Evolutionary conservation across 2,113 vertebrate genomes (phyloP), one percentile per base, ranked within the genome.

Genomic region (Megaceryle maxima): DNA sequence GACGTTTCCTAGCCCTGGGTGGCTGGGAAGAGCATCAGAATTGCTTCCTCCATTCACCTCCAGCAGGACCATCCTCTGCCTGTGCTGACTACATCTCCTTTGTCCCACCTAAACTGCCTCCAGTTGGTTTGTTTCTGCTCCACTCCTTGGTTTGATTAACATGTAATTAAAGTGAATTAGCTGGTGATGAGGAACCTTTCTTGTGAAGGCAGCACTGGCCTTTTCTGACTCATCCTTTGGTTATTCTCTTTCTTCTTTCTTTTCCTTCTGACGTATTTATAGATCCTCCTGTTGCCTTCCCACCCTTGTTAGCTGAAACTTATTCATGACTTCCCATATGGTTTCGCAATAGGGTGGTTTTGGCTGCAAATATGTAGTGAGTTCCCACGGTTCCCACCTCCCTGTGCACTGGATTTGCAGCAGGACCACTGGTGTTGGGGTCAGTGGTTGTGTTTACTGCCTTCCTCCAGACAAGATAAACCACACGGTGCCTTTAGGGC

Each of bases 51-150:
- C 6, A 3, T 48, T 88, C n/a, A 59, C n/a, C 13, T 78, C 74
- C 64, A n/a, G 3, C 0, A 0, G 53, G n/a, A 50, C 39, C 0
- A 0, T 64, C 20, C 72, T 64, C 48, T 2, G 5, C 29, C 46
- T 69, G 3, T 55, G 60, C 69, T 44, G 33, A 63, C 31, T 70
- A 33, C 22, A 21, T 21, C 37, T 69, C 37, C n/a, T 90, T 80
- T 3, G 1, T 81, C 81, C 56, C 64, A 92, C 77, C 90, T 74
- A 69, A 94, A 75, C 33, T 2, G 1, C 13, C 37, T 44, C 56
- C 31, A 44, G 26, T 10, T 5, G 3, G 16, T 66, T 83, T 74
- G 60, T 74, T 86, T 83, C 35, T 43, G 11, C 68, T 53, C 73
- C 2, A 4, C 56, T 35, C 63, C 51, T 88, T 67, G 60, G 11